phyloP scores from a whole-genome alignment of 2,888 invertebrate genomes.

The Rosalia funebris region DNA sequence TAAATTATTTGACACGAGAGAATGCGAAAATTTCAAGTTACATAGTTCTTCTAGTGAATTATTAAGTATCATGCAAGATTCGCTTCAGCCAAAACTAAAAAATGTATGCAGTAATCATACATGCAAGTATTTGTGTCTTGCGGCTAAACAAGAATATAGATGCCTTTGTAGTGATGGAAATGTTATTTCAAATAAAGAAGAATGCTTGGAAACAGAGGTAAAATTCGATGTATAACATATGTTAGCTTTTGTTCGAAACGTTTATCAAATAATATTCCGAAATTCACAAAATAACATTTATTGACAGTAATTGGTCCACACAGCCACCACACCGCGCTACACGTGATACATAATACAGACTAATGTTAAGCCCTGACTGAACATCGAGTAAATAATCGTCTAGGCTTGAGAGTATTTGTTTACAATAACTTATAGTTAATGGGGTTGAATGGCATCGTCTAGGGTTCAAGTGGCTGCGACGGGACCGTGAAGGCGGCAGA shows the following conservation, averaged over 20 bases:
- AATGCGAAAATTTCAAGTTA: conserved; percentile 65
- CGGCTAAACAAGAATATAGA: conserved; percentile 63
- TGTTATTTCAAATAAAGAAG: conserved; percentile 56
- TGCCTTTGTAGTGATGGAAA: conserved; percentile 71
- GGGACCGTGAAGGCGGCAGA: no score
- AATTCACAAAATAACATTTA: no score
- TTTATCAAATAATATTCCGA: no score
- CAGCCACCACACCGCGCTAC: no score
- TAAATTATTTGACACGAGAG: conserved; percentile 66
- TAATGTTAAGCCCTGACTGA: no score
- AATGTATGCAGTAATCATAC: conserved; percentile 67
- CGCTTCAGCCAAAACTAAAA: conserved; percentile 66
- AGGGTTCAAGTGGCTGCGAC: no score
- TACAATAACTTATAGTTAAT: background rate
- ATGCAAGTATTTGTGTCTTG: conserved; percentile 73
- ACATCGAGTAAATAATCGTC: no score
- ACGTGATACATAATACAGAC: no score
- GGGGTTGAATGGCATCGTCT: background rate
- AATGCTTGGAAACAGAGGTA: conserved; percentile 51
- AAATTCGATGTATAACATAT: background rate
- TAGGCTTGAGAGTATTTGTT: no score
- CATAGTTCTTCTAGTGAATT: conserved; percentile 64
- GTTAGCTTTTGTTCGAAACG: no score
- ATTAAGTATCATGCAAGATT: conserved; percentile 68
- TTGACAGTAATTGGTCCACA: no score